These are phyloP conservation scores for Aselliscus stoliczkanus DNA, from an alignment of 2,797 vertebrate species.

Conservation along the genomic window DNA sequence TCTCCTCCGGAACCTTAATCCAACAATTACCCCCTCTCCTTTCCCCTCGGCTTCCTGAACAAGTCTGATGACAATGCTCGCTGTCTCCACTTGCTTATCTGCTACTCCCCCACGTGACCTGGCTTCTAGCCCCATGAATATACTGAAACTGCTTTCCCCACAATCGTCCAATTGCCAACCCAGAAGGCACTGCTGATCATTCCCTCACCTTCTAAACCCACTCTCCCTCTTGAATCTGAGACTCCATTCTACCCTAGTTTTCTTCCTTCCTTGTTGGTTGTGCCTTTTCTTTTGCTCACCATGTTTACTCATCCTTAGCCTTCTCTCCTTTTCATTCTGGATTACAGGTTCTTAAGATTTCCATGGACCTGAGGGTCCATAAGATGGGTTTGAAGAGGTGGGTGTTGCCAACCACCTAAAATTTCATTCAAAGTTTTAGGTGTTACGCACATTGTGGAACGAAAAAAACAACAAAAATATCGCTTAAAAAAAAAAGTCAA, in stretches of 20 bases:
- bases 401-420: neutral
- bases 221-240: neutral
- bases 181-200: neutral
- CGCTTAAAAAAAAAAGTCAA: neutral
- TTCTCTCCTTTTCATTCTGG: neutral
- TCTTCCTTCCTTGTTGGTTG: neutral
- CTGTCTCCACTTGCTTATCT: neutral
- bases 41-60: neutral
- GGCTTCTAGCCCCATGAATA: neutral
- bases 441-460: neutral
- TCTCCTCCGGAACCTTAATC: neutral
- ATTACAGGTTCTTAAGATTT: neutral
- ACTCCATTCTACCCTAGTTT: neutral
- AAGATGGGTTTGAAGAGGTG: neutral
- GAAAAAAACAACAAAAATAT: neutral
- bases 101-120: neutral
- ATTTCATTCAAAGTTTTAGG: neutral
- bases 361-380: neutral
- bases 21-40: neutral
- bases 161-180: neutral
- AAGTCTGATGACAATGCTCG: neutral
- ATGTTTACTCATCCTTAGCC: neutral
- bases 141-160: neutral
- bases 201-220: neutral
- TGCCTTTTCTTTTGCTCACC: neutral